phyloP scores from a whole-genome alignment of 1,140 invertebrate genomes.

The Drosophila tropicalis region DNA sequence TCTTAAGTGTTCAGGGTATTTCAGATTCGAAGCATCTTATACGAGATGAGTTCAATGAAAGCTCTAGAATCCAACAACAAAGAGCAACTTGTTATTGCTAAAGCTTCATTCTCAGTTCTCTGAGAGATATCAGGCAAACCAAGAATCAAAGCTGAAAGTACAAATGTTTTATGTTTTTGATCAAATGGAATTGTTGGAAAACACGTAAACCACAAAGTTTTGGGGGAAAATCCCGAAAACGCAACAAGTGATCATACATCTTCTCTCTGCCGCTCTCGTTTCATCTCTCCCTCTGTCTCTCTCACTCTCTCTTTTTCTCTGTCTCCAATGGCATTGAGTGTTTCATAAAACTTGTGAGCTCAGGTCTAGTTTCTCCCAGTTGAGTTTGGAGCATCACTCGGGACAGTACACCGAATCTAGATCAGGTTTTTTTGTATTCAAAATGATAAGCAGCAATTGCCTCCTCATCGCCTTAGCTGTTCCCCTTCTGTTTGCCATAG shows the following conservation, averaged over 20 bases:
- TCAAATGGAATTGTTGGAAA: background rate
- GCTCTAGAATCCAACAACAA: background rate
- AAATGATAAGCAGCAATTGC: constrained; percentile 44
- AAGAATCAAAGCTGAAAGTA: background rate
- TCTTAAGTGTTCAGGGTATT: background rate
- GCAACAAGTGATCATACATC: background rate
- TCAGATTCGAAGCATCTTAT: background rate
- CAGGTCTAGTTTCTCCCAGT: constrained; percentile 43
- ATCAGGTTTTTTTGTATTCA: constrained; percentile 25
- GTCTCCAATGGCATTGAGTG: background rate
- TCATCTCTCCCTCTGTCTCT: background rate
- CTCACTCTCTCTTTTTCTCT: background rate
- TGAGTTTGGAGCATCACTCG: constrained; percentile 45
- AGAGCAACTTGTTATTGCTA: background rate
- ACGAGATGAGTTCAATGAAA: background rate
- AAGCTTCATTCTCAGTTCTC: background rate
- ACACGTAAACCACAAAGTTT: background rate
- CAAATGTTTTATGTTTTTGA: background rate
- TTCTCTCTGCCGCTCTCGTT: background rate
- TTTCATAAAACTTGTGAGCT: constrained; percentile 45
- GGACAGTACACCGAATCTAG: constrained; percentile 24
- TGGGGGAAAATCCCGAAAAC: background rate
- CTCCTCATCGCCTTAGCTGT: constrained; percentile 26
- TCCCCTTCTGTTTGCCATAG: constrained; percentile 36
- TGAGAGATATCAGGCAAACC: background rate